Evolutionary conservation across 2,888 invertebrate genomes (phyloP).

Genomic region (Tricholauxania praeusta): DNA sequence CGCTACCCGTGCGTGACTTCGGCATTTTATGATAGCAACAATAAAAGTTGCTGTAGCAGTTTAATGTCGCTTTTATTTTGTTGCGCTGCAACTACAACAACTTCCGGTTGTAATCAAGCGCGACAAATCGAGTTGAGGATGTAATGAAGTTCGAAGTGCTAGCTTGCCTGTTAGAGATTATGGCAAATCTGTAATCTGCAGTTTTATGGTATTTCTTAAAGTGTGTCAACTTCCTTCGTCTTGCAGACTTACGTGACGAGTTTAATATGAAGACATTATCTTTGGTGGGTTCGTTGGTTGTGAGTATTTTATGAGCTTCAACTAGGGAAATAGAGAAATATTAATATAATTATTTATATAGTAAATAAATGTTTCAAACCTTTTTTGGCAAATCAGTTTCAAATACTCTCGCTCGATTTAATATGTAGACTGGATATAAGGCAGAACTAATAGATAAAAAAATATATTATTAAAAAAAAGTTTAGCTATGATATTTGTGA

Average conservation of each 20-base stretch:
- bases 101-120: conserved; percentile 51
- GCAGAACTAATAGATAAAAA: too few relatives aligned
- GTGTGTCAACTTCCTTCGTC: neutral
- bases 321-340: neutral
- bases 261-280: conserved; percentile 4
- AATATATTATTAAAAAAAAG: too few relatives aligned
- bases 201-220: neutral
- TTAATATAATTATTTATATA: neutral
- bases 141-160: conserved; percentile 1
- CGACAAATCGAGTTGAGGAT: conserved; percentile 8
- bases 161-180: conserved; percentile 12
- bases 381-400: too few relatives aligned
- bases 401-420: too few relatives aligned
- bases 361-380: too few relatives aligned
- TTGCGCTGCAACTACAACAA: conserved; percentile 36
- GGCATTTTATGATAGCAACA: conserved; percentile 40
- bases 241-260: conserved; percentile 1
- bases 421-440: too few relatives aligned
- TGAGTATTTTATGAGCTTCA: neutral
- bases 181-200: conserved; percentile 11
- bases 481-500: too few relatives aligned
- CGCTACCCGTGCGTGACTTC: conserved; percentile 45
- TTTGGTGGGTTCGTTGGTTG: neutral
- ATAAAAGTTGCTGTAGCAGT: too few relatives aligned
- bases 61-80: conserved; percentile 2